Conservation (phyloP, 1,140 invertebrate genomes). For the Tetramorium simillimum region DNA sequence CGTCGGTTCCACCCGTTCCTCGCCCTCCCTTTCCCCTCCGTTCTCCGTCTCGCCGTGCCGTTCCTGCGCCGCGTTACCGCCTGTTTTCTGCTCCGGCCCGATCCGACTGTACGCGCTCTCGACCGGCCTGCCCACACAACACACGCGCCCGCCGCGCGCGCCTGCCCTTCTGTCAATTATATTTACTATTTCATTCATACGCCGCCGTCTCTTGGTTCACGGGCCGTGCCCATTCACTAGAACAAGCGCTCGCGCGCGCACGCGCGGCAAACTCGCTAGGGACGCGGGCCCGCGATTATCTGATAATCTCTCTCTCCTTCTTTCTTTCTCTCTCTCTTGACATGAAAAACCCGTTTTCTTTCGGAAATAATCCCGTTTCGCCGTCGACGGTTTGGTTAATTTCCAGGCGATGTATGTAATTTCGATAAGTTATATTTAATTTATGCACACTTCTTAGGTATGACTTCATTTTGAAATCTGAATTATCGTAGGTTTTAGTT, state of each 20-base stretch:
- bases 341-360: slow-evolving; percentile 62
- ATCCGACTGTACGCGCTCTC: slow-evolving; percentile 76
- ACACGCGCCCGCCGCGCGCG: slow-evolving; percentile 58
- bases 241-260: slow-evolving; percentile 67
- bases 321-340: too few species aligned
- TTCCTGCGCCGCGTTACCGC: slow-evolving; percentile 74
- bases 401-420: background rate
- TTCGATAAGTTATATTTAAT: background rate
- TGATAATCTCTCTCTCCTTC: background rate
- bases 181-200: slow-evolving; percentile 84
- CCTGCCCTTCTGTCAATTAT: slow-evolving; percentile 84
- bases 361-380: background rate
- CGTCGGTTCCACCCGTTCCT: background rate
- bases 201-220: slow-evolving; percentile 77
- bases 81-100: slow-evolving; percentile 75
- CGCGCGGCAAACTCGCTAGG: slow-evolving; percentile 66
- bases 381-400: too few species aligned
- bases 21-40: too few species aligned
- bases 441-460: too few species aligned
- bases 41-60: background rate
- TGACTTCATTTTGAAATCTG: too few species aligned
- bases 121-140: slow-evolving; percentile 79
- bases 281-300: slow-evolving; percentile 4
- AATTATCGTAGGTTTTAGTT: background rate
- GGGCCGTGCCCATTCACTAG: slow-evolving; percentile 81